phyloP scores from a whole-genome alignment of 2,888 invertebrate species.

The Zootermopsis nevadensis region DNA sequence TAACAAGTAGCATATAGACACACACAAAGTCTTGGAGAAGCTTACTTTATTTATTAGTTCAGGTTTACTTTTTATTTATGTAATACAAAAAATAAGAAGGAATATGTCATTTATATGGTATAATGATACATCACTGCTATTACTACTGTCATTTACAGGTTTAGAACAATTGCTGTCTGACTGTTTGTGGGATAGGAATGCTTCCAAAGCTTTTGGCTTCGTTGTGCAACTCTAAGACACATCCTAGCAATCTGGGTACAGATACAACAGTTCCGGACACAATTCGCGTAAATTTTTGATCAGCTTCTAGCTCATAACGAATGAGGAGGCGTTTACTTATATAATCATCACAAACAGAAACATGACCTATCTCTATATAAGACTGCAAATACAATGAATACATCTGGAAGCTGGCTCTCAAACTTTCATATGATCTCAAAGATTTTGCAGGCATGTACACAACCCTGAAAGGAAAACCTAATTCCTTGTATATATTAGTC shows the following conservation, averaged over 20 bases:
- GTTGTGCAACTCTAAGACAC: slow-evolving; percentile 71
- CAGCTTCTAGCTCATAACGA: slow-evolving; percentile 68
- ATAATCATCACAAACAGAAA: slow-evolving; percentile 78
- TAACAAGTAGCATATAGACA: no score
- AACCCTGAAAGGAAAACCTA: slow-evolving; percentile 76
- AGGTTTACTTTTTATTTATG: no score
- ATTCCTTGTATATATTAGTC: slow-evolving; percentile 71
- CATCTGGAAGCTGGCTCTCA: slow-evolving; percentile 78
- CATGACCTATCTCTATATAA: slow-evolving; percentile 79
- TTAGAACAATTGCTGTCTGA: background rate
- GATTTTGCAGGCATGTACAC: slow-evolving; percentile 71
- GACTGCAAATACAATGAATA: slow-evolving; percentile 73
- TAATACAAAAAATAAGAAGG: no score
- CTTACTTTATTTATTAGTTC: no score
- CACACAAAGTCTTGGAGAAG: no score
- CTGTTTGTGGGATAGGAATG: background rate
- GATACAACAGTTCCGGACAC: slow-evolving; percentile 80
- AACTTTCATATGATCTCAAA: slow-evolving; percentile 73
- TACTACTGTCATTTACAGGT: no score
- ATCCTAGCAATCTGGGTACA: slow-evolving; percentile 79
- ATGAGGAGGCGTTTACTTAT: slow-evolving; percentile 83
- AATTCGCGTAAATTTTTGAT: slow-evolving; percentile 72
- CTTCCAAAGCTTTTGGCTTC: background rate
- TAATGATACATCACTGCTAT: no score
- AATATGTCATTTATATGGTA: no score